A percentile compares a stretch with the other conserved stretches of the same genome.
Evolutionary conservation across 2,888 invertebrate species (phyloP).

Genomic region (Amiota minor): DNA sequence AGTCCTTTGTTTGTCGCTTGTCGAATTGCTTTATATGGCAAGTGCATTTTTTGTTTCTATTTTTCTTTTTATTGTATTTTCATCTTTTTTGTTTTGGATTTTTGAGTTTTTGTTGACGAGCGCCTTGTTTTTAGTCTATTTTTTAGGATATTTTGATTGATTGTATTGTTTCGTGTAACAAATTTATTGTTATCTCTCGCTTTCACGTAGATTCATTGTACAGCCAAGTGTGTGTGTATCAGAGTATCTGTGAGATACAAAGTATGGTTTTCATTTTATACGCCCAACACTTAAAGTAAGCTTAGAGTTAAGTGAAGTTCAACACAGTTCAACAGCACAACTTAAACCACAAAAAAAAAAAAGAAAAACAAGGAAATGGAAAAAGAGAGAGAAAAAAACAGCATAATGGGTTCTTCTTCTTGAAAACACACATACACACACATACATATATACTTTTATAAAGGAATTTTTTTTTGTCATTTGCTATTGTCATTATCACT

Average conservation of each 20-base stretch:
- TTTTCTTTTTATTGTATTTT: slow-evolving; percentile 9
- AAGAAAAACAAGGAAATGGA: too few relatives aligned
- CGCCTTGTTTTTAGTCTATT: slow-evolving; percentile 18
- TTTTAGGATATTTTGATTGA: slow-evolving; percentile 57
- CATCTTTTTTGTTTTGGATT: not conserved
- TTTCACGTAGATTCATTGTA: slow-evolving; percentile 21
- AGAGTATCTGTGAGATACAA: slow-evolving; percentile 4
- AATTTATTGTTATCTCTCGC: slow-evolving; percentile 52
- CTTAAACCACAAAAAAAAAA: too few relatives aligned
- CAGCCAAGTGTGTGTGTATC: slow-evolving; percentile 21
- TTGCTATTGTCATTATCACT: not conserved
- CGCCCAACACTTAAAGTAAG: slow-evolving; percentile 40
- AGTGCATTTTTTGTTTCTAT: slow-evolving; percentile 35
- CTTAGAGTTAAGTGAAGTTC: slow-evolving; percentile 13
- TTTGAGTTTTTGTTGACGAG: slow-evolving; percentile 24
- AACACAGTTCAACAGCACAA: not conserved
- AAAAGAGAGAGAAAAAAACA: not conserved
- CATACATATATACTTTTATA: not conserved
- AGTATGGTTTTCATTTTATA: not conserved
- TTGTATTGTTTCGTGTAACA: slow-evolving; percentile 62
- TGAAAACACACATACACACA: not conserved
- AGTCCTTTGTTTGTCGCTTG: slow-evolving; percentile 22
- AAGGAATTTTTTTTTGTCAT: too few relatives aligned
- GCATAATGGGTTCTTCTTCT: not conserved
- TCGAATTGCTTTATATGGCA: slow-evolving; percentile 29